Conservation (phyloP, 2,113 vertebrate species). For the Callopanchax toddi region DNA sequence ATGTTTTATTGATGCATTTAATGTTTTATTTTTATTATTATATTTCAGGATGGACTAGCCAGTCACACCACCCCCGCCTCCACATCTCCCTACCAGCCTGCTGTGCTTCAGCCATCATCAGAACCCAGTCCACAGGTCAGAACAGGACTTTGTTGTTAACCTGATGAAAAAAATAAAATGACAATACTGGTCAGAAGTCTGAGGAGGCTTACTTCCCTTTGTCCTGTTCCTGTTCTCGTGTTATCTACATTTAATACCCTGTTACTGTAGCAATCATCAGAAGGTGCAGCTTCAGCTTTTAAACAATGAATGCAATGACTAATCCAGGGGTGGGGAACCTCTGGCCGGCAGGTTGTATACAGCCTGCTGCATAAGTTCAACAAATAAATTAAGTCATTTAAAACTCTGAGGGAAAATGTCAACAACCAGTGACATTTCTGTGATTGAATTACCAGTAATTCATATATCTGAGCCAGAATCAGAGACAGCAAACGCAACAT, state of each 20-base stretch:
- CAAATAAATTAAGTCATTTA: too few species aligned
- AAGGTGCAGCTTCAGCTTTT: not conserved
- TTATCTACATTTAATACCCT: not conserved
- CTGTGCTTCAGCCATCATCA: constrained; percentile 90
- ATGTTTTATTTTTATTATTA: not conserved
- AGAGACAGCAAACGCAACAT: too few species aligned
- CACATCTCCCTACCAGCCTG: constrained; percentile 83
- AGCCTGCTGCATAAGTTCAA: too few species aligned
- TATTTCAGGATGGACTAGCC: constrained; percentile 74
- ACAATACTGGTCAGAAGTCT: not conserved
- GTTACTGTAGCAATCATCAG: constrained; percentile 1
- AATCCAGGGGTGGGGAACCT: too few species aligned
- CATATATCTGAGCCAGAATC: too few species aligned
- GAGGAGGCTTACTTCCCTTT: not conserved
- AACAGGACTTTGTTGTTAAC: not conserved
- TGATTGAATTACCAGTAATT: too few species aligned
- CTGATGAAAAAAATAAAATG: not conserved
- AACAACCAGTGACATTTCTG: too few species aligned
- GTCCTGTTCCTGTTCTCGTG: not conserved
- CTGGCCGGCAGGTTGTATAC: too few species aligned
- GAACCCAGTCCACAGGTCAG: constrained; percentile 90
- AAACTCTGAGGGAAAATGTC: too few species aligned
- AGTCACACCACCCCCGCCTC: constrained; percentile 79
- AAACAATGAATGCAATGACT: too few species aligned
- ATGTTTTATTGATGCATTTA: not conserved